These are phyloP conservation scores for Emydoidea blandingii DNA, from an alignment of 2,797 vertebrate genomes.

Conservation along the genomic window DNA sequence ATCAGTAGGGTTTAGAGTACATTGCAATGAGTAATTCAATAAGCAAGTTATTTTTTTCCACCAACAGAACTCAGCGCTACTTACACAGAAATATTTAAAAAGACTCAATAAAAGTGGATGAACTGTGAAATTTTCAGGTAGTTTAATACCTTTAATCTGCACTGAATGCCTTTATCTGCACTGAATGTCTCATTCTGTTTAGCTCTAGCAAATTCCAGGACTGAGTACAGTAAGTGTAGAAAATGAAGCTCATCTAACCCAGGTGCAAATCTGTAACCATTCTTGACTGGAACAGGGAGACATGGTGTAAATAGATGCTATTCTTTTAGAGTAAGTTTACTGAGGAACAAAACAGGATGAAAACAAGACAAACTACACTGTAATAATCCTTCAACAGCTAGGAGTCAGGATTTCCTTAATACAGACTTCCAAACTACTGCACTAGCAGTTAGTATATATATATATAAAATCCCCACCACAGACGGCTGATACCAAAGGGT, in stretches of 20 bases:
- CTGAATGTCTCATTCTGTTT: not conserved
- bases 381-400: not conserved
- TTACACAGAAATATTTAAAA: conserved; percentile 19
- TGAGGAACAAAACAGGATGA: not conserved
- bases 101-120: conserved; percentile 10
- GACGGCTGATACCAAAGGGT: not conserved
- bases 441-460: not conserved
- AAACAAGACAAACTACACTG: not conserved
- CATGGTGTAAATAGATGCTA: not conserved
- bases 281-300: conserved; percentile 21
- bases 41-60: not conserved
- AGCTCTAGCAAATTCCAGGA: conserved; percentile 1
- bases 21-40: conserved; percentile 40
- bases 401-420: not conserved
- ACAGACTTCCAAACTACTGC: not conserved
- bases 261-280: conserved; percentile 3
- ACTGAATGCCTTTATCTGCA: not conserved
- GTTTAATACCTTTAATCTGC: conserved; percentile 6
- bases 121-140: not conserved
- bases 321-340: not conserved
- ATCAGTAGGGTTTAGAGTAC: conserved; percentile 16
- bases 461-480: not conserved
- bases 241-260: conserved; percentile 57
- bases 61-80: not conserved
- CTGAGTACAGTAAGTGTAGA: conserved; percentile 35